Conservation (phyloP, 2,797 vertebrate genomes). For the Artibeus lituratus region DNA sequence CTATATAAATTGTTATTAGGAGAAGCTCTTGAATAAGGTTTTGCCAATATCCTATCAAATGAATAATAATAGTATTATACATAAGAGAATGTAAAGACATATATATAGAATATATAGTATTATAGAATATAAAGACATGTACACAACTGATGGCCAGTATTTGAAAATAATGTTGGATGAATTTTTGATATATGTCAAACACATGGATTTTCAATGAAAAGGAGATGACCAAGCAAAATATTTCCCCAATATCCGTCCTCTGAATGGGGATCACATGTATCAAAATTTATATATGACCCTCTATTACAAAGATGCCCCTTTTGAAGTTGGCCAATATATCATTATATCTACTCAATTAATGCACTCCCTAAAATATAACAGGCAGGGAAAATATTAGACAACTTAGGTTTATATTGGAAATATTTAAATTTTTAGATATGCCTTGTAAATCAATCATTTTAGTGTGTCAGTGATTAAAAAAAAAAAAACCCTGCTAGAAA, state of each 20-base stretch:
- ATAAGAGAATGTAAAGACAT: background rate
- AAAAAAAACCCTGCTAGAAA: background rate
- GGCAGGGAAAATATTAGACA: background rate
- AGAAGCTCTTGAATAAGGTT: background rate
- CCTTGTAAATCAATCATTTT: background rate
- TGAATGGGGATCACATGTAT: background rate
- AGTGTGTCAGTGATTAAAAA: background rate
- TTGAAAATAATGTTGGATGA: background rate
- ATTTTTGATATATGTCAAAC: background rate
- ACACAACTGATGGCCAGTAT: background rate
- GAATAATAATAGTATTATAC: background rate
- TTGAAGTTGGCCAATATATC: background rate
- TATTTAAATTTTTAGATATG: background rate
- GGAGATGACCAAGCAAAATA: background rate
- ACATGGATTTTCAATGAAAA: background rate
- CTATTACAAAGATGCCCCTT: background rate
- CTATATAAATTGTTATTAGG: background rate
- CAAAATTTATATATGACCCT: background rate
- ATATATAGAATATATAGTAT: background rate
- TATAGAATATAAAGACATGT: background rate
- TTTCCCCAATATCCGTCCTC: background rate
- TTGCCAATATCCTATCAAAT: background rate
- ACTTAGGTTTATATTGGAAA: background rate
- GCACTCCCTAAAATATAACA: background rate
- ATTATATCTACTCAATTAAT: background rate